Conservation (phyloP, 2,888 invertebrate species). For the Eledona agricola region DNA sequence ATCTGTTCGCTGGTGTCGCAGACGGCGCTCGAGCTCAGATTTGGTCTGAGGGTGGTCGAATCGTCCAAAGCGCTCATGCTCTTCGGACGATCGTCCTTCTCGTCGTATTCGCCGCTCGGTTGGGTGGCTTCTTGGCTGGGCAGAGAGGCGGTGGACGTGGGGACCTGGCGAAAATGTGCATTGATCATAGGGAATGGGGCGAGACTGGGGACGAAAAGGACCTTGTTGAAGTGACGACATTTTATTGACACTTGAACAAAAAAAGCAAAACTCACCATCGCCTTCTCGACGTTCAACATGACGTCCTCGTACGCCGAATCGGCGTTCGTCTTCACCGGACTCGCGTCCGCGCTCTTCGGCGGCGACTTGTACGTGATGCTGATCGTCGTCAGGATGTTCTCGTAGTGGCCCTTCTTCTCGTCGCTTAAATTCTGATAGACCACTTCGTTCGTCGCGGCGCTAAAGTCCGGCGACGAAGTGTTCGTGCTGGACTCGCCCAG, state of each 20-base stretch:
- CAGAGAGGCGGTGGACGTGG: slow-evolving; percentile 66
- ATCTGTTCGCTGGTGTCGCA: slow-evolving; percentile 53
- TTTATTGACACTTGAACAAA: not conserved
- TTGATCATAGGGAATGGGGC: not conserved
- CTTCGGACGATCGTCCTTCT: slow-evolving; percentile 52
- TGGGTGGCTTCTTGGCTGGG: slow-evolving; percentile 69
- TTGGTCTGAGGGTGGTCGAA: slow-evolving; percentile 47
- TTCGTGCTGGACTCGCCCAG: slow-evolving; percentile 57
- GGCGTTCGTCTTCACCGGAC: slow-evolving; percentile 56
- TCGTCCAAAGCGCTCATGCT: slow-evolving; percentile 59
- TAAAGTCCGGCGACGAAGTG: slow-evolving; percentile 55
- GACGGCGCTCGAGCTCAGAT: slow-evolving; percentile 52
- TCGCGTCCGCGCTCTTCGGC: slow-evolving; percentile 59
- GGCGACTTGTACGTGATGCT: slow-evolving; percentile 78
- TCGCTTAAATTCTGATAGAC: slow-evolving; percentile 39
- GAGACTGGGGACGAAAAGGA: not conserved
- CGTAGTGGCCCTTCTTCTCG: slow-evolving; percentile 55
- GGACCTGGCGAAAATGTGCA: slow-evolving; percentile 49
- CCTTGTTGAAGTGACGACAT: not conserved
- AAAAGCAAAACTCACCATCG: slow-evolving; percentile 56
- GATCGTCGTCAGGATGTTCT: slow-evolving; percentile 72
- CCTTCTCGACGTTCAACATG: slow-evolving; percentile 66
- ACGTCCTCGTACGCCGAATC: slow-evolving; percentile 69
- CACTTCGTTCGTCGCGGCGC: slow-evolving; percentile 61
- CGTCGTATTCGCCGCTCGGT: slow-evolving; percentile 55